A percentile compares a stretch with the other conserved stretches of the same genome.
Conservation (phyloP, 2,113 vertebrate species). For the Tetrao urogallus region DNA sequence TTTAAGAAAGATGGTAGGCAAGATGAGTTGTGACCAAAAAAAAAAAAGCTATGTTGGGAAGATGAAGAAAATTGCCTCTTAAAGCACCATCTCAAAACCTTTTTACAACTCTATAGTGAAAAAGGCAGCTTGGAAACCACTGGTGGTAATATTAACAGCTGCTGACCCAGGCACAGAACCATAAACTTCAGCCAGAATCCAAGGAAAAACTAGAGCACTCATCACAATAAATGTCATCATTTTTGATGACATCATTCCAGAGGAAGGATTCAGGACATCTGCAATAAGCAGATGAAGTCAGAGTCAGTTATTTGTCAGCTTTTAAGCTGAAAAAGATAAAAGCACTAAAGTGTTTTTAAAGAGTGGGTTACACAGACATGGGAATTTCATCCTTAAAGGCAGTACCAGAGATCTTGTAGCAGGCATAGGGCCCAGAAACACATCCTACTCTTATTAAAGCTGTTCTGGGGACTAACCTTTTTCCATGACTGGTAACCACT, state of each 20-base stretch:
- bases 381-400: background rate
- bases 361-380: background rate
- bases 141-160: background rate
- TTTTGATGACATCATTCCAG: slow-evolving; percentile 6
- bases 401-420: background rate
- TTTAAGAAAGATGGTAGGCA: slow-evolving; percentile 27
- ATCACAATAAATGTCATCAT: background rate
- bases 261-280: slow-evolving; percentile 23
- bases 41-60: background rate
- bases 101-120: background rate
- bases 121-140: slow-evolving; percentile 1
- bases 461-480: background rate
- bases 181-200: background rate
- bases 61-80: background rate
- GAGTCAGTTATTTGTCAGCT: background rate
- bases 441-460: background rate
- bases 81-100: background rate
- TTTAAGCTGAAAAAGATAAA: slow-evolving; percentile 3
- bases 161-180: background rate
- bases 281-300: background rate
- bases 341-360: background rate
- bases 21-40: background rate
- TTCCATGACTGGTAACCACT: background rate
- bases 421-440: background rate
- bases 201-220: background rate